A percentile compares a stretch with the other conserved stretches of the same genome.
Evolutionary conservation across 2,888 invertebrate species (phyloP).

Genomic region (Monochamus alternatus): DNA sequence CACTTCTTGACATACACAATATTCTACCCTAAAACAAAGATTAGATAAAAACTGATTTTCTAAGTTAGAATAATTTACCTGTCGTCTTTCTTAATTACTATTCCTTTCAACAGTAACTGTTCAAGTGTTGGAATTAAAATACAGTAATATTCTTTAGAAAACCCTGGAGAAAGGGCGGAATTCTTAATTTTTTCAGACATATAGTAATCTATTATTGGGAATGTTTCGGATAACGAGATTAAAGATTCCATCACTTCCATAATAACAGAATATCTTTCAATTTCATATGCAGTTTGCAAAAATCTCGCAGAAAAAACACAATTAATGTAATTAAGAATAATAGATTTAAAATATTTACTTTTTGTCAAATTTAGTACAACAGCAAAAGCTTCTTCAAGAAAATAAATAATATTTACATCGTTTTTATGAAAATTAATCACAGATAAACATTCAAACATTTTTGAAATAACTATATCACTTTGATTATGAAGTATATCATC

Average conservation of each 20-base stretch:
- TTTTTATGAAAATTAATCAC: constrained; percentile 25
- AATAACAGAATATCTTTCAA: constrained; percentile 25
- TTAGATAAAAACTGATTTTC: constrained; percentile 29
- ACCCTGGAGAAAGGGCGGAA: not conserved
- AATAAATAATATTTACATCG: constrained; percentile 28
- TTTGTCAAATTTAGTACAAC: constrained; percentile 43
- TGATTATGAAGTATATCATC: constrained; percentile 51
- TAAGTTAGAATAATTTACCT: constrained; percentile 67
- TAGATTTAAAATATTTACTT: constrained; percentile 44
- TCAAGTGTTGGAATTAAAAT: constrained; percentile 69
- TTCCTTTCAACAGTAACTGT: constrained; percentile 72
- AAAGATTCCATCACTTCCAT: not conserved
- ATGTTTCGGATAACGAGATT: constrained; percentile 36
- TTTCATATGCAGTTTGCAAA: constrained; percentile 13
- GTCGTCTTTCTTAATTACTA: constrained; percentile 73
- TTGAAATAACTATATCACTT: constrained; percentile 46
- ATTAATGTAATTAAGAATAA: constrained; percentile 41
- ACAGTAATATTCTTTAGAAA: not conserved
- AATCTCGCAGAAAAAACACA: constrained; percentile 28
- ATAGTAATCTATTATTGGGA: constrained; percentile 40
- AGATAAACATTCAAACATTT: constrained; percentile 46
- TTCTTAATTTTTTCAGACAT: constrained; percentile 41
- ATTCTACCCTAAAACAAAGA: constrained; percentile 61
- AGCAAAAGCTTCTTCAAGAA: constrained; percentile 38
- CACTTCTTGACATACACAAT: constrained; percentile 60